Evolutionary conservation across 2,888 invertebrate species (phyloP).

Genomic region (Nyleta sp.): DNA sequence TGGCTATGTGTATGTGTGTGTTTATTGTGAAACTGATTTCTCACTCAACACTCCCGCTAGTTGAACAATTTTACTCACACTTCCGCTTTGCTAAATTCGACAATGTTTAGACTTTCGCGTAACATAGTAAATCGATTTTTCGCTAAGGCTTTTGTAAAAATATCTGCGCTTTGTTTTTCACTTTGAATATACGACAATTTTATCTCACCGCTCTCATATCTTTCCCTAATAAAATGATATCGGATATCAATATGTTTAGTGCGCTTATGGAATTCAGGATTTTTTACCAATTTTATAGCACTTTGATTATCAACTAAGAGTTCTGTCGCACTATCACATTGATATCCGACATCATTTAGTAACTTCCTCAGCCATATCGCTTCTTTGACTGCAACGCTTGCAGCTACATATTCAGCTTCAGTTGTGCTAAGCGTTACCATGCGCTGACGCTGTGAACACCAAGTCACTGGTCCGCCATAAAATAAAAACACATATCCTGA

Average conservation of each 20-base stretch:
- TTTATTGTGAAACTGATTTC: no score
- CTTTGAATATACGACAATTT: not conserved
- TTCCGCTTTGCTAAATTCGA: not conserved
- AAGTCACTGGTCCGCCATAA: not conserved
- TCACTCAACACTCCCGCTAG: not conserved
- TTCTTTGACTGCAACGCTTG: constrained; percentile 36
- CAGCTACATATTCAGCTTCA: constrained; percentile 44
- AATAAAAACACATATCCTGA: not conserved
- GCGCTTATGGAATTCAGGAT: not conserved
- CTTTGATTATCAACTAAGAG: not conserved
- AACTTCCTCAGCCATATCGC: constrained; percentile 32
- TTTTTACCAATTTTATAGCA: not conserved
- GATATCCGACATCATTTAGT: not conserved
- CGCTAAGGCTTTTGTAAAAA: not conserved
- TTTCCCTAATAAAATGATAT: constrained; percentile 7
- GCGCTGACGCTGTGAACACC: constrained; percentile 39
- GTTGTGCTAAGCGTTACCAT: constrained; percentile 48
- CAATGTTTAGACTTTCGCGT: not conserved
- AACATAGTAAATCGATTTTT: not conserved
- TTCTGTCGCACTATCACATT: not conserved
- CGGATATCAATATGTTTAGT: not conserved
- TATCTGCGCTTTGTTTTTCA: not conserved
- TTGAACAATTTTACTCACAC: not conserved
- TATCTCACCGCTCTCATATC: not conserved
- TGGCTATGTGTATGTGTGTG: no score